These are phyloP conservation scores for Drosophila ambigua DNA, from an alignment of 1,140 invertebrate species.

Conservation along the genomic window DNA sequence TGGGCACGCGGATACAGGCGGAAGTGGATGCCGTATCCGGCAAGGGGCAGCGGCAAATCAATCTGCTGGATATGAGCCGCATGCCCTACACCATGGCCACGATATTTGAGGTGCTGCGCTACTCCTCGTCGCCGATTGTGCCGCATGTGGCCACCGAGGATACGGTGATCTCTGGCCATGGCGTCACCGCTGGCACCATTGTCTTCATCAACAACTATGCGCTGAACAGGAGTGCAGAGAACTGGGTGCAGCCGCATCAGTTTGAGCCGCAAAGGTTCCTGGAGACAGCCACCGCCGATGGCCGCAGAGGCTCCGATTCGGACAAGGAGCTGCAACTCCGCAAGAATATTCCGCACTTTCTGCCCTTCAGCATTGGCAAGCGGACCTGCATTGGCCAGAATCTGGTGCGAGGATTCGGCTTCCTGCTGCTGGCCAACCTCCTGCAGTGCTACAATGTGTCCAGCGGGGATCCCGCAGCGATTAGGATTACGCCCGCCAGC, in stretches of 20 bases:
- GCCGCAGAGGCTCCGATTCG: constrained; percentile 29
- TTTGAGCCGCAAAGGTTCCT: constrained; percentile 90
- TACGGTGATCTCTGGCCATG: constrained; percentile 89
- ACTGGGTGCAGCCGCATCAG: constrained; percentile 89
- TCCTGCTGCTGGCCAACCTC: constrained; percentile 89
- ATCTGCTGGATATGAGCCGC: constrained; percentile 87
- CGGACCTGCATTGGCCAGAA: constrained; percentile 95
- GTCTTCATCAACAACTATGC: constrained; percentile 96
- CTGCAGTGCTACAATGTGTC: constrained; percentile 90
- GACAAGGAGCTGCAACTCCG: constrained; percentile 69
- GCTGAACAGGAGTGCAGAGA: constrained; percentile 89
- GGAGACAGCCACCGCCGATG: constrained; percentile 20
- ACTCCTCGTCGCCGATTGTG: constrained; percentile 94
- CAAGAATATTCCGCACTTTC: constrained; percentile 88
- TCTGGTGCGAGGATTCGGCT: constrained; percentile 90
- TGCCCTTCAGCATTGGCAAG: constrained; percentile 95
- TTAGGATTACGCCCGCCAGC: constrained; percentile 87
- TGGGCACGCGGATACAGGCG: constrained; percentile 87
- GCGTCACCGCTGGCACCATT: constrained; percentile 91
- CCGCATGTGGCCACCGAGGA: constrained; percentile 94
- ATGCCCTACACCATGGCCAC: constrained; percentile 94
- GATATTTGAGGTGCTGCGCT: constrained; percentile 90
- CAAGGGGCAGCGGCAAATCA: constrained; percentile 85
- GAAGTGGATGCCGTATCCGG: constrained; percentile 88
- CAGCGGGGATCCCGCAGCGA: constrained; percentile 84